A percentile compares a stretch with the other conserved stretches of the same genome.
Evolutionary conservation across 2,113 vertebrate genomes (phyloP).

Genomic region (Sinocyclocheilus rhinocerous): DNA sequence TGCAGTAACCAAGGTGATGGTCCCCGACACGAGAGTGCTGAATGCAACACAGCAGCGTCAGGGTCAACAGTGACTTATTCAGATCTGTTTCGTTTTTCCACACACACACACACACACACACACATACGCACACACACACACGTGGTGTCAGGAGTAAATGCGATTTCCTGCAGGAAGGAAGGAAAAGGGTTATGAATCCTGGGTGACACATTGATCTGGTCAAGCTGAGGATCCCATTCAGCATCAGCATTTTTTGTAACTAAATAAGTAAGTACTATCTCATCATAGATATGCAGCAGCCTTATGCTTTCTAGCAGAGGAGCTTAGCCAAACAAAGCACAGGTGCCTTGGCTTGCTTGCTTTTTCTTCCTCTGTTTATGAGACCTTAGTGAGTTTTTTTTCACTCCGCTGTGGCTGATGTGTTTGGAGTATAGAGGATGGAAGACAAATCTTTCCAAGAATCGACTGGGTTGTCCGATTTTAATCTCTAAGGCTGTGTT

Average conservation of each 20-base stretch:
- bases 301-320: background rate
- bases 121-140: too few relatives aligned
- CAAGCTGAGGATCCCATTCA: slow-evolving; percentile 16
- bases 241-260: slow-evolving; percentile 51
- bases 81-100: background rate
- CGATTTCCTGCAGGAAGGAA: slow-evolving; percentile 23
- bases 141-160: slow-evolving; percentile 30
- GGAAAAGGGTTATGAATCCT: slow-evolving; percentile 17
- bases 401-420: slow-evolving; percentile 1
- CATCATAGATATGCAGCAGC: background rate
- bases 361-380: slow-evolving; percentile 51
- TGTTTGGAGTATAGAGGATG: background rate
- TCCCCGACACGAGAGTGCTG: background rate
- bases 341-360: slow-evolving; percentile 52
- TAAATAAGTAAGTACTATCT: slow-evolving; percentile 10
- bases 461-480: background rate
- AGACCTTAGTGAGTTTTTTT: slow-evolving; percentile 3
- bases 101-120: background rate
- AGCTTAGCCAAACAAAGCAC: slow-evolving; percentile 33
- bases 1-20: slow-evolving; percentile 12
- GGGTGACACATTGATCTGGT: slow-evolving; percentile 33
- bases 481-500: slow-evolving; percentile 17
- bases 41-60: slow-evolving; percentile 29
- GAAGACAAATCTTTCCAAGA: slow-evolving; percentile 21
- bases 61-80: slow-evolving; percentile 24